Conservation (phyloP, 2,113 vertebrate genomes). For the Cyprinodon brontotheroides region DNA sequence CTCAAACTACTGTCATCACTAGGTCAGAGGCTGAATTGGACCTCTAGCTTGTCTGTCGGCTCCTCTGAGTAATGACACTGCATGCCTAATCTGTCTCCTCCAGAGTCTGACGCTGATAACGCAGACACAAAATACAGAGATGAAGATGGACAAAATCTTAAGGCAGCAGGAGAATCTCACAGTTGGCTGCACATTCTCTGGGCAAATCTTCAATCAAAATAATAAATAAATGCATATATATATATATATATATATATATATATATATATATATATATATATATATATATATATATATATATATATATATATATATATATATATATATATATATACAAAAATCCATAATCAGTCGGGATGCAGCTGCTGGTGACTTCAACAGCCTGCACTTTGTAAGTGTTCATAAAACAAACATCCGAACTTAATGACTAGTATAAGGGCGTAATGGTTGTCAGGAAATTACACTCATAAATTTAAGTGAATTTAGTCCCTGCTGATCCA, state of each 20-base stretch:
- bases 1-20: slow-evolving; percentile 41
- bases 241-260: too few species aligned
- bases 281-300: too few species aligned
- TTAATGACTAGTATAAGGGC: slow-evolving; percentile 21
- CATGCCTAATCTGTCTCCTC: slow-evolving; percentile 54
- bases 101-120: slow-evolving; percentile 28
- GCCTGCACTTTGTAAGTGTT: slow-evolving; percentile 7
- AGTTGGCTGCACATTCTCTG: neutral
- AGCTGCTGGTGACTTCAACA: slow-evolving; percentile 44
- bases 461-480: slow-evolving; percentile 15
- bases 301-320: too few species aligned
- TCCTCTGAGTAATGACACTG: slow-evolving; percentile 59
- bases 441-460: slow-evolving; percentile 33
- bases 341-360: too few species aligned
- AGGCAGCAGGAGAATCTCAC: neutral
- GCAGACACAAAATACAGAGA: neutral
- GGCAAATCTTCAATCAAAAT: neutral
- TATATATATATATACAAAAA: too few species aligned
- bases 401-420: slow-evolving; percentile 31
- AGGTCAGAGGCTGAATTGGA: slow-evolving; percentile 49
- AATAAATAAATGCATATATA: neutral
- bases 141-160: neutral
- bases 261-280: too few species aligned
- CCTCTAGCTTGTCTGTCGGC: slow-evolving; percentile 31
- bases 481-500: slow-evolving; percentile 13